phyloP scores from a whole-genome alignment of 1,140 invertebrate species.

The Lepidurus apus region DNA sequence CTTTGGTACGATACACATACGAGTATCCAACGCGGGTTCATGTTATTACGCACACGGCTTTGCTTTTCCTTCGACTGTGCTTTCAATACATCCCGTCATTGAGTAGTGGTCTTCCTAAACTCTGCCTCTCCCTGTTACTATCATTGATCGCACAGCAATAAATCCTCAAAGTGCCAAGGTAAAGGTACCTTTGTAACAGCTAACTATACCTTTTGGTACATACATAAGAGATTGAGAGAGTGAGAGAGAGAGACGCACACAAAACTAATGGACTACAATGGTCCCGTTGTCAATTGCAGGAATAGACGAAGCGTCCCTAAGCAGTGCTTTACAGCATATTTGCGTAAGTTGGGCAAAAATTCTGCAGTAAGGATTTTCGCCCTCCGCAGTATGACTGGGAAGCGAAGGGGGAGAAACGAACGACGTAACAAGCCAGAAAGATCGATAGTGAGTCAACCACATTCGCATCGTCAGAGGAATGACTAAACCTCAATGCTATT shows the following conservation, averaged over 20 bases:
- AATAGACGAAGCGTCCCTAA: neutral
- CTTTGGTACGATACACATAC: neutral
- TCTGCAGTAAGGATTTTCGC: conserved; percentile 4
- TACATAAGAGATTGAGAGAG: neutral
- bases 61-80: neutral
- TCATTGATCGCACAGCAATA: neutral
- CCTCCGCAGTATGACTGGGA: neutral
- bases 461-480: neutral
- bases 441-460: conserved; percentile 17
- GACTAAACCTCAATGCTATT: neutral
- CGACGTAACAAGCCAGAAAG: neutral
- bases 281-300: neutral
- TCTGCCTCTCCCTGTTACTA: neutral
- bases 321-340: neutral
- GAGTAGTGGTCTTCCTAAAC: too few relatives aligned
- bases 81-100: neutral
- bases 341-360: neutral
- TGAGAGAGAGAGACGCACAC: neutral
- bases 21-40: neutral
- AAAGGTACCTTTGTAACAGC: neutral
- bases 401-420: neutral
- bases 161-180: conserved; percentile 1
- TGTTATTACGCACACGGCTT: neutral
- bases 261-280: neutral
- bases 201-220: neutral